Base-by-base conservation (phyloP, 2,888 invertebrate genomes). In the Orthosia cruda region DNA sequence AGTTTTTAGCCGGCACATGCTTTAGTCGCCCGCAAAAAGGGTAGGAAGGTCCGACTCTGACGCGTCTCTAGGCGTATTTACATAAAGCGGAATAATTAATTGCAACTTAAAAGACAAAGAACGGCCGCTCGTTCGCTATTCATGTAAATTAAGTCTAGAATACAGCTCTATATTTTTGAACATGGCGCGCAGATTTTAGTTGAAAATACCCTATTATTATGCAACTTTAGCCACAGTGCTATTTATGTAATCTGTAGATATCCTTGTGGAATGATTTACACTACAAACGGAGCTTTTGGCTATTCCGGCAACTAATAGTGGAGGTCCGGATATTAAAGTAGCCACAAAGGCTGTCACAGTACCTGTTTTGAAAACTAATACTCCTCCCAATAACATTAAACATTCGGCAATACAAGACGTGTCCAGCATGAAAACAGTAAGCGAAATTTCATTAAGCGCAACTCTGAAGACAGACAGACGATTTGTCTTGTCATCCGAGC, bases 71-170 rank as follows among this genome's bases (percentile, higher is more conserved):
- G 89, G 80, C 88, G 88, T 93, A 95, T 96, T 96, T 94, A 92
- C 95, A 96, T 96, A 96, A 95, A 95, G 89, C 92, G 87, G 96
- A 95, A 95, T 96, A 96, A 95, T 96, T 96, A 96, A 95, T 95
- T 94, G 94, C 93, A 94, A 95, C 92, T 95, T 94, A 91, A 95
- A 94, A 94, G 93, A 95, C 95, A 95, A 95, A 95, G 95, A 94
- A 93, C 92, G 91, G 90, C 90, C 90, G 89, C 89, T 87, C 89
- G 85, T 90, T 88, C 93, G 94, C 94, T 92, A 92, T 93, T 94
- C 93, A 96, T 96, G 95, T 94, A 96, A 96, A 96, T 96, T 91
- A 93, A 92, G 91, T 92, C 91, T 93, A 92, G 90, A 87, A 91
- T 87, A 89, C 87, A 88, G 87, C 89, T 89, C 87, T 90, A 91